Base-by-base conservation (phyloP, 2,113 vertebrate species). In the Malurus cyaneus region DNA sequence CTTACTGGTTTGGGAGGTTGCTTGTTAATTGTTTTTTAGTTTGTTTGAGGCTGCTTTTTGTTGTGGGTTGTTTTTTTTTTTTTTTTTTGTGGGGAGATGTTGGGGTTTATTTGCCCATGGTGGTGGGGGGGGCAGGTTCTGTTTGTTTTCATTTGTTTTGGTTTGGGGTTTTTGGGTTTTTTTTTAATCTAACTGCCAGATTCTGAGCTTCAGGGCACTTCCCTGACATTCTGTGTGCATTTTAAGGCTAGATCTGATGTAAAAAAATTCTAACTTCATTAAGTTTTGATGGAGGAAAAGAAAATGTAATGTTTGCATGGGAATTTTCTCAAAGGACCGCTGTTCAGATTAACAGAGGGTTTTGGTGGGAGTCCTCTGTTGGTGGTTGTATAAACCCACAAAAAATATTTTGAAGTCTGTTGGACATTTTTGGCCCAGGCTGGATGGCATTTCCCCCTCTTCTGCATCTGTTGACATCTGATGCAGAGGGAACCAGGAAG, bases 261-360 rank as follows among this genome's bases (percentile, higher is more conserved):
- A 53, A 65, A 71, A 71, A 80, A 23, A 18, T 42, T 28, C 18
- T 32, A 76, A 56, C 0, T 4, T 65, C 47, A 2, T 29, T 29
- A 47, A 34, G 36, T 80, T 79, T 82, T 80, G 19, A 31, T 32
- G 3, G 3, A 65, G 12, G 9, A 62, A 71, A 88, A 69, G 14
- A 61, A 69, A 86, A 29, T 50, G 2, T 2, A 8, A 0, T 53
- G 4, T 77, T 86, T 66, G 56, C 12, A 32, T 39, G 7, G 11
- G 13, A 73, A 14, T 90, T 80, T 72, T 90, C 66, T 73, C 61
- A 49, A 19, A 12, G 10, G 18, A 26, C 29, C 9, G 4, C 7
- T 39, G 2, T 31, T 32, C 39, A 49, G 8, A 11, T 21, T 19
- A 46, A 14, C 31, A 49, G 29, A 44, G 3, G 3, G 2, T 1